phyloP scores from a whole-genome alignment of 1,140 invertebrate species.

The Sycophaga agraensis region DNA sequence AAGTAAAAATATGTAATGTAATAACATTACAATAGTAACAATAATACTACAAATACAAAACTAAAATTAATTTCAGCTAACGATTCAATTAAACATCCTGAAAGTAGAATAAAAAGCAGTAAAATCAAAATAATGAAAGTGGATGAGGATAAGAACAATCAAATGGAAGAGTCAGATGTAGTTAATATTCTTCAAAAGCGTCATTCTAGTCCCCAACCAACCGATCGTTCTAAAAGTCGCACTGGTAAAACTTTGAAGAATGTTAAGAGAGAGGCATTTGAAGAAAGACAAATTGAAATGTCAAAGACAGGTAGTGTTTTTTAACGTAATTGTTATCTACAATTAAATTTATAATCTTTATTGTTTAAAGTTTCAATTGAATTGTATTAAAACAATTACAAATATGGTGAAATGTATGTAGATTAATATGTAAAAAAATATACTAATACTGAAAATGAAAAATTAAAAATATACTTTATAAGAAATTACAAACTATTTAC shows the following conservation, averaged over 20 bases:
- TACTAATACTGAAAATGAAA: no score
- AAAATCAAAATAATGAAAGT: neutral
- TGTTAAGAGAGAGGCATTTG: neutral
- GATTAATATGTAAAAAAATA: no score
- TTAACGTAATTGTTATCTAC: no score
- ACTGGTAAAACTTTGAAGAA: neutral
- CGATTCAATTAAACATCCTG: neutral
- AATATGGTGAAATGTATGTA: no score
- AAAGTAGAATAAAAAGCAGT: conserved; percentile 1
- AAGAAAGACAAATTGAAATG: neutral
- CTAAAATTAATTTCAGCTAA: conserved; percentile 9
- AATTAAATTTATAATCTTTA: no score
- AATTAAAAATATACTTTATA: no score
- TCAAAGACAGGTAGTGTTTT: neutral
- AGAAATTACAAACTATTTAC: no score
- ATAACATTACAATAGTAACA: no score
- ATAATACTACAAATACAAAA: no score
- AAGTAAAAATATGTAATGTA: no score
- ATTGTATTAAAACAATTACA: no score
- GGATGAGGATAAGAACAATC: neutral
- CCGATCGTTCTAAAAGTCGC: neutral
- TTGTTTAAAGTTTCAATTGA: no score
- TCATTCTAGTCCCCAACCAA: neutral
- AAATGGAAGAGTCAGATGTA: conserved; percentile 9
- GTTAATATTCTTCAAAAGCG: neutral